These are phyloP conservation scores for Agrilus biguttatus DNA, from an alignment of 2,888 invertebrate species.

Conservation along the genomic window DNA sequence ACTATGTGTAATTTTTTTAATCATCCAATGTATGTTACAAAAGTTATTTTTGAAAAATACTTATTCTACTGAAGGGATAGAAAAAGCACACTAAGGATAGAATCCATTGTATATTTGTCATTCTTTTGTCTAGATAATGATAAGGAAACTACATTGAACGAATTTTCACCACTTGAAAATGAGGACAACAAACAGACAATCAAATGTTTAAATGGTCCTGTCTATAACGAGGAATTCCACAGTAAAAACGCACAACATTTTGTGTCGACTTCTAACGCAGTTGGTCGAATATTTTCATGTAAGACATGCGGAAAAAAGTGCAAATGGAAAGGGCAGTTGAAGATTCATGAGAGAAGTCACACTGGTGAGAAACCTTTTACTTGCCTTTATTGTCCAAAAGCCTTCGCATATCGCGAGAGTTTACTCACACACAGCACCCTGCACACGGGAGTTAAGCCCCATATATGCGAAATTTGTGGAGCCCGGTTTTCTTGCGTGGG, in stretches of 20 bases:
- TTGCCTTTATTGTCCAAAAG: slow-evolving; percentile 27
- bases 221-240: not conserved
- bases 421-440: slow-evolving; percentile 33
- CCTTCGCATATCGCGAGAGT: slow-evolving; percentile 34
- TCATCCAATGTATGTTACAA: too few species aligned
- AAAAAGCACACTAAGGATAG: too few species aligned
- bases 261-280: not conserved
- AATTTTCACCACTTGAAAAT: too few species aligned
- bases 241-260: too few species aligned
- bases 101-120: too few species aligned
- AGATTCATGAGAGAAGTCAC: slow-evolving; percentile 30
- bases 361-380: slow-evolving; percentile 36
- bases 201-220: not conserved
- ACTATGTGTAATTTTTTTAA: too few species aligned
- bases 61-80: too few species aligned
- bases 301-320: slow-evolving; percentile 26
- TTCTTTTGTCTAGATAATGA: too few species aligned
- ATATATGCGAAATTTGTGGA: slow-evolving; percentile 33
- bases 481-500: slow-evolving; percentile 34
- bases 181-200: not conserved
- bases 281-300: slow-evolving; percentile 18
- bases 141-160: too few species aligned
- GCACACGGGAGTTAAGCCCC: slow-evolving; percentile 33
- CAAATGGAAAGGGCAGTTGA: slow-evolving; percentile 25
- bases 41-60: too few species aligned